These are phyloP conservation scores for Athrips mouffetella DNA, from an alignment of 2,888 invertebrate genomes.

Conservation along the genomic window DNA sequence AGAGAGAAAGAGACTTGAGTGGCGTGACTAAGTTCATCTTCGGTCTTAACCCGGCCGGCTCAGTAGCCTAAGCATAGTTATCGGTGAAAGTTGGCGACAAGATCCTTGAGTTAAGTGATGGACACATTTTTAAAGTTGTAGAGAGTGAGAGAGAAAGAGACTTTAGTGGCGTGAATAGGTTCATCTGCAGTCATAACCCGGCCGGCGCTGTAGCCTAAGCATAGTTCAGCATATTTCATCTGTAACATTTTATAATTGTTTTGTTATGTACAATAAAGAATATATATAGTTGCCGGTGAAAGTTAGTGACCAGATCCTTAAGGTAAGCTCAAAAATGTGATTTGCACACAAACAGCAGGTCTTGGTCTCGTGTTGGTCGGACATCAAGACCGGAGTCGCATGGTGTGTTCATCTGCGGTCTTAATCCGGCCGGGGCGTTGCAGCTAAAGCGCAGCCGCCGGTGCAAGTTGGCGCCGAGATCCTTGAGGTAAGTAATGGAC, in stretches of 20 bases:
- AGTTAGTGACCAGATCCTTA: no score
- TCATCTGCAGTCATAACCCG: background rate
- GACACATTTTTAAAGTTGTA: no score
- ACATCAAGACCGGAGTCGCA: no score
- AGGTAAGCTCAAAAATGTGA: no score
- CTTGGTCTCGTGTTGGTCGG: no score
- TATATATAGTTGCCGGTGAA: no score
- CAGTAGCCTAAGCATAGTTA: conserved; percentile 84
- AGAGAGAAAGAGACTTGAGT: conserved; percentile 92
- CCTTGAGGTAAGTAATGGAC: conserved; percentile 85
- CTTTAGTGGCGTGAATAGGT: background rate
- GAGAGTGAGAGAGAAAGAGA: no score
- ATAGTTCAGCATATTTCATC: no score
- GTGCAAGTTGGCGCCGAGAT: conserved; percentile 96
- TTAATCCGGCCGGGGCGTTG: conserved; percentile 92
- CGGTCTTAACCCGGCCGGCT: conserved; percentile 94
- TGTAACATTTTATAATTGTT: no score
- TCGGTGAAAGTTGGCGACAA: conserved; percentile 95
- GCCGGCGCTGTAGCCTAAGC: no score
- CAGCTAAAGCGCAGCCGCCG: conserved; percentile 83
- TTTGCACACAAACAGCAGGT: no score
- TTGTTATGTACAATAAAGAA: no score
- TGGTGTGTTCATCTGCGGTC: conserved; percentile 98
- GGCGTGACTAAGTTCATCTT: conserved; percentile 98
- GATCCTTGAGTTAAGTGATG: conserved; percentile 87